Base-by-base conservation (phyloP, 1,140 invertebrate species). In the Listronotus bonariensis region DNA sequence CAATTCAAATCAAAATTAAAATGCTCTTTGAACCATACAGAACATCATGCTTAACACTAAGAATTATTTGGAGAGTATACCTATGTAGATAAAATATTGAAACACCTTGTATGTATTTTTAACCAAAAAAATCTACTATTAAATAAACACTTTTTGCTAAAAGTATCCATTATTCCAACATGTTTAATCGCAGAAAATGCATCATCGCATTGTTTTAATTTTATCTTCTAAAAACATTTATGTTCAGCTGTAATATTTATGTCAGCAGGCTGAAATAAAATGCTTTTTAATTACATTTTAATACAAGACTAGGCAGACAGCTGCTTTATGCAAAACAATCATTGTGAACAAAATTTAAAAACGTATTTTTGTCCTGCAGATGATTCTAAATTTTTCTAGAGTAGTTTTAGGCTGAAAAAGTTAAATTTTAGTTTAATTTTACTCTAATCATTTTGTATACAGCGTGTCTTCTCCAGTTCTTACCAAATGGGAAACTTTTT, bases 261-360 rank as follows among this genome's bases (percentile, higher is more conserved):
- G 45, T 48, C 45, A 26, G 18, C 45, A 9, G 15, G 18, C 15
- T 26, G 18, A 48, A 48, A 18, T 20, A 48, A 48, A 48, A 48
- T 48, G 45, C 34, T 48, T 48, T 48, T 48, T 48, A 48, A 48
- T 48, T 48, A 20, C 18, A 48, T 48, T 48, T 48, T 48, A 48
- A 48, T 48, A 20, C 45, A 48, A 26, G 45, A 48, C 18, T 48
- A 36, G 45, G 18, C 18, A 17, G 18, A 18, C 18, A 48, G 10
- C 18, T 48, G 45, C 18, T 48, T 48, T 26, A 48, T 48, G 45
- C 45, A 48, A 48, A 48, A 43, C 41, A 43, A 8, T 14, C 1
- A 43, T 43, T 43, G n/a, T n/a, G n/a, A n/a, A 43, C 41, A 43
- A 14, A 43, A 26, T 48, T 48, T 48, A 20, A 48, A 48, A 48